phyloP scores from a whole-genome alignment of 1,140 invertebrate genomes.

The Ceratitis capitata region DNA sequence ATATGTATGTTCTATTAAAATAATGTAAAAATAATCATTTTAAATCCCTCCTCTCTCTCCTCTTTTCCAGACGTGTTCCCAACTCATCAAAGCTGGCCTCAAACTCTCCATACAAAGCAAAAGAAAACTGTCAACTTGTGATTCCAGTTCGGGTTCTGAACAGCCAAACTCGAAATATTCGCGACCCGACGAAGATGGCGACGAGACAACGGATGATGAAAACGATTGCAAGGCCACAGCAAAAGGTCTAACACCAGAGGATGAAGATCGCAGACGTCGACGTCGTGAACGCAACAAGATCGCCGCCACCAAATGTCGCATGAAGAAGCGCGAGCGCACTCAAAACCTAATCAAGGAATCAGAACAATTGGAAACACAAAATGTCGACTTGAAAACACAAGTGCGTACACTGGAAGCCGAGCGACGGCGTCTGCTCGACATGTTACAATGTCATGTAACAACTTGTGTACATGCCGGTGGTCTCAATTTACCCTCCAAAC shows the following conservation, averaged over 20 bases:
- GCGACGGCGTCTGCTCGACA: conserved; percentile 71
- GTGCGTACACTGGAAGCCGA: conserved; percentile 76
- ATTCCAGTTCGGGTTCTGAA: conserved; percentile 68
- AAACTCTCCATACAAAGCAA: conserved; percentile 91
- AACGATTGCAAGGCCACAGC: conserved; percentile 54
- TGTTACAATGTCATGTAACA: conserved; percentile 71
- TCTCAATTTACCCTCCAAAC: conserved; percentile 53
- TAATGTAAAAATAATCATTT: too few relatives aligned
- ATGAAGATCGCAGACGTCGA: conserved; percentile 84
- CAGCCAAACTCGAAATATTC: conserved; percentile 66
- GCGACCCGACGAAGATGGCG: conserved; percentile 57
- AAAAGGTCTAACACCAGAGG: conserved; percentile 81
- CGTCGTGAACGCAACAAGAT: conserved; percentile 93
- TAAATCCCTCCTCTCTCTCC: background rate
- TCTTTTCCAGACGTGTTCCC: conserved; percentile 79
- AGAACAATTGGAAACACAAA: conserved; percentile 86
- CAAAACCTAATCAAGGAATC: conserved; percentile 87
- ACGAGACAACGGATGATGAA: conserved; percentile 60
- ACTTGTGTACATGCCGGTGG: conserved; percentile 68
- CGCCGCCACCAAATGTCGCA: conserved; percentile 92
- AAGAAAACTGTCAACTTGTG: conserved; percentile 76
- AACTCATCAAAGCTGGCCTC: conserved; percentile 89
- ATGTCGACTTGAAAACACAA: conserved; percentile 84
- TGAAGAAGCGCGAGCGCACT: conserved; percentile 92
- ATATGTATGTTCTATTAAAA: too few relatives aligned